Base-by-base conservation (phyloP, 2,888 invertebrate species). In the Metacarcinus magister region DNA sequence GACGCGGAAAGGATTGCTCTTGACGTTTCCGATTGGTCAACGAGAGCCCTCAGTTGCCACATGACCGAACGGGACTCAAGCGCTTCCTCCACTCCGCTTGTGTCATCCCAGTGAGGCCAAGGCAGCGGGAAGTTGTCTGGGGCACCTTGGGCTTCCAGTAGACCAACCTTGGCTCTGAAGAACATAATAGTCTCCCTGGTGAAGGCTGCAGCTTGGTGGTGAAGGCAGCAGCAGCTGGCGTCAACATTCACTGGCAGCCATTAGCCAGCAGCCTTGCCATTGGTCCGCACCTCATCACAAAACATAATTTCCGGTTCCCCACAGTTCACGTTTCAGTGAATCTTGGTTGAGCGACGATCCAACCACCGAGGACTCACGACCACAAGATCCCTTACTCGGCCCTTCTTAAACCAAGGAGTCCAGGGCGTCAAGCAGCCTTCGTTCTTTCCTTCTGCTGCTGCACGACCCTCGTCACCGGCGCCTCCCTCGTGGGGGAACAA, bases 1-100 rank as follows among this genome's bases (percentile, higher is more conserved):
- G 92, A 92, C 92, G 95, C 89, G 95, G 95, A 95, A 95, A 67
- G 46, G 92, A 95, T 95, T 75, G 48, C 95, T 95, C 95, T 95
- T 95, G 95, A 95, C 95, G 95, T 95, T 95, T 95, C 95, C 95
- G 95, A 95, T 95, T 95, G 95, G 95, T 95, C 95, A 95, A 95
- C 95, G 92, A 95, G 95, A 60, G 48, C 23, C 46, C 39, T 28
- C 82, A 46, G 75, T 75, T 92, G 95, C 95, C 95, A 92, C 44
- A 39, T 91, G 10, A 43, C 87, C 87, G 46, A 3, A 28, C 39
- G 48, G 32, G 87, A 39, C 28, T 13, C 54, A n/a, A 23, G n/a
- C 44, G 28, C 48, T 48, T 94, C 32, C 8, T 46, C 82, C 32
- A 23, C 28, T 75, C 39, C 16, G 10, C 44, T 43, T 75, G 44